A percentile compares a stretch with the other conserved stretches of the same genome.
Evolutionary conservation across 2,113 vertebrate species (phyloP).

Genomic region (Dasypus novemcinctus): DNA sequence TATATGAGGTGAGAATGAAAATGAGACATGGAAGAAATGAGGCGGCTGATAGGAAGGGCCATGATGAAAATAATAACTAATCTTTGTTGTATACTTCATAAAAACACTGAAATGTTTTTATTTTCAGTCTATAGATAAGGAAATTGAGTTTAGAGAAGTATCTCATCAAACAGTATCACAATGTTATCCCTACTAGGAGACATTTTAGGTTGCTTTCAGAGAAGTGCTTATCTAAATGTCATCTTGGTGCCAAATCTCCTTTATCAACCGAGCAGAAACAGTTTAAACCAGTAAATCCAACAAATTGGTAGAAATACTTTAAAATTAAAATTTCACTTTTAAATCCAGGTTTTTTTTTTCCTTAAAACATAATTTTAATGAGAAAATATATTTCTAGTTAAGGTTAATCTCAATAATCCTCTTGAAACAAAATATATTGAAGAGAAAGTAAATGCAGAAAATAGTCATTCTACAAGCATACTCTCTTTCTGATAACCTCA

Average conservation of each 20-base stretch:
- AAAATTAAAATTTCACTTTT: conserved; percentile 15
- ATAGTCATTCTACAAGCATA: neutral
- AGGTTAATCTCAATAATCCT: neutral
- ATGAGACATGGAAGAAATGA: neutral
- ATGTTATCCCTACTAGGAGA: neutral
- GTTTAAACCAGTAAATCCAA: neutral
- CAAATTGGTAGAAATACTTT: conserved; percentile 4
- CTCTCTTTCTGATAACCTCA: neutral
- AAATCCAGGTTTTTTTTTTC: neutral
- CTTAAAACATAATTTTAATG: conserved; percentile 18
- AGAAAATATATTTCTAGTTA: neutral
- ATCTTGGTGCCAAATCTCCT: conserved; percentile 8
- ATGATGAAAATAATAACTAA: neutral
- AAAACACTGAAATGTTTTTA: neutral
- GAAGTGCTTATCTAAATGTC: neutral
- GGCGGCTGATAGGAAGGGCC: neutral
- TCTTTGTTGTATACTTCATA: neutral
- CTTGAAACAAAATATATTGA: conserved; percentile 7
- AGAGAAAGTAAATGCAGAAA: conserved; percentile 12
- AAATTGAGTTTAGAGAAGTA: neutral
- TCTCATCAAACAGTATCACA: neutral
- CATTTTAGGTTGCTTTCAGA: conserved; percentile 1
- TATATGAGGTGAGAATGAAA: neutral
- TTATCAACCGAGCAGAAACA: conserved; percentile 4
- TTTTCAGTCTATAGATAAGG: neutral